Percentiles rank a stretch among this genome's conserved stretches.
Conservation (phyloP, 2,888 invertebrate genomes). For the Agonopterix heracliana region DNA sequence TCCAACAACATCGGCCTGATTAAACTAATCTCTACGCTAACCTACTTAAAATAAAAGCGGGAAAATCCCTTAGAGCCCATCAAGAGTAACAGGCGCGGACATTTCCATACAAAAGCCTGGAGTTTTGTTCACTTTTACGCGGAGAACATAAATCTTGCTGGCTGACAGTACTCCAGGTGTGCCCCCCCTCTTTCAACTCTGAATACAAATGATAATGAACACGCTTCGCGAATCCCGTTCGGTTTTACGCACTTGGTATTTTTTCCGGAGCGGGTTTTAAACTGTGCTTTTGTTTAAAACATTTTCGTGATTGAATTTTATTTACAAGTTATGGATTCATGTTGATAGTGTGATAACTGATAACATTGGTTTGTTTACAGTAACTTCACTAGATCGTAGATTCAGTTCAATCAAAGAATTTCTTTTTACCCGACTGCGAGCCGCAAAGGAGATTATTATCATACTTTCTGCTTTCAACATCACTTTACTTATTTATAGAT, state of each 20-base stretch:
- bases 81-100: slow-evolving; percentile 21
- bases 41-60: background rate
- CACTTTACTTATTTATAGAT: no score
- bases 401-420: no score
- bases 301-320: no score
- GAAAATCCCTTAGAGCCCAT: slow-evolving; percentile 15
- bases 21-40: no score
- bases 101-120: slow-evolving; percentile 54
- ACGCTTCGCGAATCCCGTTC: slow-evolving; percentile 23
- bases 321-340: no score
- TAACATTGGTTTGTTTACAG: no score
- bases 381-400: no score
- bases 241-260: slow-evolving; percentile 20
- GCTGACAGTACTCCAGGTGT: slow-evolving; percentile 58
- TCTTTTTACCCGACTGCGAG: no score
- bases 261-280: slow-evolving; percentile 14
- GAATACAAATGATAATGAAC: slow-evolving; percentile 70
- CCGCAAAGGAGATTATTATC: no score
- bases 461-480: no score
- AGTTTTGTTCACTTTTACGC: slow-evolving; percentile 46
- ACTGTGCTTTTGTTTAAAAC: background rate
- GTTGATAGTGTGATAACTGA: no score
- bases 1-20: no score
- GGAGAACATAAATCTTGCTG: slow-evolving; percentile 54
- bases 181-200: slow-evolving; percentile 37